Evolutionary conservation across 2,888 invertebrate species (phyloP).

Genomic region (Spialia ferax): DNA sequence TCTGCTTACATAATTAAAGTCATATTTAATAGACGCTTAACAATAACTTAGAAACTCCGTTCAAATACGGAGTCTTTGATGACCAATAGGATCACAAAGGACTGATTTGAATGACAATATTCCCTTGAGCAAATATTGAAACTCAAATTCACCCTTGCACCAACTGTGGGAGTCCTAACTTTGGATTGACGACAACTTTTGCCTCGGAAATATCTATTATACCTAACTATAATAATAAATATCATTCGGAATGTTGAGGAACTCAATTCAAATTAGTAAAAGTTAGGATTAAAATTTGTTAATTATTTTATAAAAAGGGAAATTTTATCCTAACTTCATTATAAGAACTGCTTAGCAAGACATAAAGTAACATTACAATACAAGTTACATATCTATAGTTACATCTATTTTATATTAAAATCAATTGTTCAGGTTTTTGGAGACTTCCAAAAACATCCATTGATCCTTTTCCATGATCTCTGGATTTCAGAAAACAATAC

Average conservation of each 20-base stretch:
- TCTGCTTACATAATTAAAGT: not conserved
- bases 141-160: conserved; percentile 11
- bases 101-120: conserved; percentile 44
- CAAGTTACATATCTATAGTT: no score
- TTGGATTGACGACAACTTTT: conserved; percentile 4
- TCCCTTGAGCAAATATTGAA: conserved; percentile 20
- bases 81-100: conserved; percentile 45
- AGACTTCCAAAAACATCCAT: no score
- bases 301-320: no score
- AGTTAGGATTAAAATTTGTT: no score
- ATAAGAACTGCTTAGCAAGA: no score
- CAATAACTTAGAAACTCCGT: conserved; percentile 6
- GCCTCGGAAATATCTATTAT: conserved; percentile 10
- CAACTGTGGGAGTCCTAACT: conserved; percentile 14
- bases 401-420: no score
- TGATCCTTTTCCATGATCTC: no score
- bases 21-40: not conserved
- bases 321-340: no score
- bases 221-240: conserved; percentile 6
- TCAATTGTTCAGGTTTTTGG: no score
- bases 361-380: no score
- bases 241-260: not conserved
- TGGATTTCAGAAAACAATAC: no score
- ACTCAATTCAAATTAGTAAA: not conserved
- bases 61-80: conserved; percentile 16